phyloP scores from a whole-genome alignment of 1,140 invertebrate species.

The Dolichoris vasculosae region DNA sequence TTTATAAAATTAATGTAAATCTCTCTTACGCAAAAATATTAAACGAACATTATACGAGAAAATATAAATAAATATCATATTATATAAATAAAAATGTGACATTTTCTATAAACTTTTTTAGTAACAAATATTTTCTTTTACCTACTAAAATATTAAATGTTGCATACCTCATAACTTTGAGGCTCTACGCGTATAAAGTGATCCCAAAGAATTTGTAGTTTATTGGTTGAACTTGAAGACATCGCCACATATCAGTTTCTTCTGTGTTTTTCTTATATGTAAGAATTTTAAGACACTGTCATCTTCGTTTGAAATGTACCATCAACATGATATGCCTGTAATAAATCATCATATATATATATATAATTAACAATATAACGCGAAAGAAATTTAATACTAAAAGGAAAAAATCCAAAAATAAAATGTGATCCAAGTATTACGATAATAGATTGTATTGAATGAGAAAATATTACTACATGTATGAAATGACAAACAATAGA shows the following conservation, averaged over 20 bases:
- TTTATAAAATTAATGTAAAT: not conserved
- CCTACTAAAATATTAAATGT: constrained; percentile 22
- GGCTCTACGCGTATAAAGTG: constrained; percentile 77
- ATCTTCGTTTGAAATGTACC: constrained; percentile 13
- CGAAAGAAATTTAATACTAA: not conserved
- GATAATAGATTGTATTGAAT: constrained; percentile 3
- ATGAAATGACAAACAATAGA: constrained; percentile 8
- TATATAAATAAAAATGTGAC: not conserved
- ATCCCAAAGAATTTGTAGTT: constrained; percentile 74
- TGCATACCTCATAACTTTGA: constrained; percentile 77
- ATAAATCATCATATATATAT: constrained; percentile 3
- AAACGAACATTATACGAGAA: no score
- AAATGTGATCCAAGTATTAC: not conserved
- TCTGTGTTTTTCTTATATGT: not conserved
- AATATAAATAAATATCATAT: no score
- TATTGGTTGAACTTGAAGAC: constrained; percentile 59
- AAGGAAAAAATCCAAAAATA: not conserved
- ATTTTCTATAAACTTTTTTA: not conserved
- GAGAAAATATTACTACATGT: not conserved
- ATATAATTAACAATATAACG: not conserved
- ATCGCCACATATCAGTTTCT: constrained; percentile 55
- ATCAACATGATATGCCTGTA: constrained; percentile 28
- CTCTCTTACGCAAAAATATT: not conserved
- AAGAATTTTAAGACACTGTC: constrained; percentile 39
- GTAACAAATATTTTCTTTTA: not conserved